Conservation (phyloP, 2,888 invertebrate genomes). For the Acleris emargana region DNA sequence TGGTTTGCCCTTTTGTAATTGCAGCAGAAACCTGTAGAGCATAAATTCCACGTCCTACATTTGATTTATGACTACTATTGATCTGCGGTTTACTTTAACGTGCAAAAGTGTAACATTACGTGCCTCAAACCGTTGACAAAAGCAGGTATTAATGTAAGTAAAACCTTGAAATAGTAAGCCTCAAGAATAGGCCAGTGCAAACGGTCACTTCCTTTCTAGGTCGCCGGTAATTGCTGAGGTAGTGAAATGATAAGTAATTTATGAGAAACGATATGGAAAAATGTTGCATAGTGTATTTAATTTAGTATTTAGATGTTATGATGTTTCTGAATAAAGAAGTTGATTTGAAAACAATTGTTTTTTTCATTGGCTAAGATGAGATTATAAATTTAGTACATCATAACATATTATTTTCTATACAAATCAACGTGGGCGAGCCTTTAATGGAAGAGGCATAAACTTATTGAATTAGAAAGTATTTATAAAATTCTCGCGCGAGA, state of each 20-base stretch:
- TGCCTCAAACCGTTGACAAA: conserved; percentile 17
- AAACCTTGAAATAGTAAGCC: conserved; percentile 47
- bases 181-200: conserved; percentile 49
- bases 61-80: not conserved
- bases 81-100: not conserved
- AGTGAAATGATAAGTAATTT: conserved; percentile 15
- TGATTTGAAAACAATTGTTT: not conserved
- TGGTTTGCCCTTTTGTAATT: too few species aligned
- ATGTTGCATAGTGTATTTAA: not conserved
- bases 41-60: not conserved
- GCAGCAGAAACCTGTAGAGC: not conserved
- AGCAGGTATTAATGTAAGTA: conserved; percentile 35
- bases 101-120: conserved; percentile 25
- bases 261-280: not conserved
- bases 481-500: conserved; percentile 20
- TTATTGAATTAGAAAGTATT: conserved; percentile 31
- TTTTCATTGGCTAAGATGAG: not conserved
- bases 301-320: not conserved
- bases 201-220: conserved; percentile 64
- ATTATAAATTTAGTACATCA: too few species aligned
- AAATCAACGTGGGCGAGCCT: conserved; percentile 1
- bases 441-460: conserved; percentile 13
- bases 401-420: too few species aligned
- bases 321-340: not conserved
- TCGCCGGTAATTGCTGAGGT: conserved; percentile 49